Percentiles rank a stretch among this genome's conserved stretches.
phyloP scores from a whole-genome alignment of 2,113 vertebrate genomes.

The Odocoileus hemionus region DNA sequence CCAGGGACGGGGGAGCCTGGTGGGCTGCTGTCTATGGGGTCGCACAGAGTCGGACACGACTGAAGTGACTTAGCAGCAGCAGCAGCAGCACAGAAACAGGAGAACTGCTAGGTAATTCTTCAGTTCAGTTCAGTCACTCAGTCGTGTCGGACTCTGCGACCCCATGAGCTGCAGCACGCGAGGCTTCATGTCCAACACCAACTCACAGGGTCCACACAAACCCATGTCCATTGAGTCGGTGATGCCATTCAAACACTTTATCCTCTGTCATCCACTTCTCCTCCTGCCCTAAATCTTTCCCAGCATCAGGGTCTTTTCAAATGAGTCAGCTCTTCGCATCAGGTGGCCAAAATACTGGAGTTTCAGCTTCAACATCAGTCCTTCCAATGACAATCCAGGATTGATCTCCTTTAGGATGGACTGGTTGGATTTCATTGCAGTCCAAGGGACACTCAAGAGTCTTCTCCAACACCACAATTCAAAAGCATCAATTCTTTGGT shows the following conservation, averaged over 20 bases:
- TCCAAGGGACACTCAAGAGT: background rate
- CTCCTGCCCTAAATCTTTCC: background rate
- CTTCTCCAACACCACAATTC: background rate
- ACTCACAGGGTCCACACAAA: background rate
- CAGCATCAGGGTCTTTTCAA: background rate
- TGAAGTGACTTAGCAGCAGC: no score
- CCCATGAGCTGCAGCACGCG: background rate
- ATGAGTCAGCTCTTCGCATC: background rate
- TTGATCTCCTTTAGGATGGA: background rate
- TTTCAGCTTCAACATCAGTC: background rate
- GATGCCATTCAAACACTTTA: background rate
- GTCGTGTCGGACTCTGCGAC: fast-evolving
- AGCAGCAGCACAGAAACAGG: background rate
- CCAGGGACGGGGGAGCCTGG: no score
- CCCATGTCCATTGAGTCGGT: background rate
- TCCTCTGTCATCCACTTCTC: background rate
- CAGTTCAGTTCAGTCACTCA: background rate
- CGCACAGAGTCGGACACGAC: no score
- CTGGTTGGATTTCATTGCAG: background rate
- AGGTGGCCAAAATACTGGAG: background rate
- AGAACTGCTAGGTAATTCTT: background rate
- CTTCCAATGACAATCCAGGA: background rate
- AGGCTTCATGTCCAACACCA: background rate
- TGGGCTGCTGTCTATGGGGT: no score
- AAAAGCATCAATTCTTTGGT: background rate